Evolutionary conservation across 2,113 vertebrate genomes (phyloP), one percentile per base, ranked within the genome.

Genomic region (Centropristis striata): DNA sequence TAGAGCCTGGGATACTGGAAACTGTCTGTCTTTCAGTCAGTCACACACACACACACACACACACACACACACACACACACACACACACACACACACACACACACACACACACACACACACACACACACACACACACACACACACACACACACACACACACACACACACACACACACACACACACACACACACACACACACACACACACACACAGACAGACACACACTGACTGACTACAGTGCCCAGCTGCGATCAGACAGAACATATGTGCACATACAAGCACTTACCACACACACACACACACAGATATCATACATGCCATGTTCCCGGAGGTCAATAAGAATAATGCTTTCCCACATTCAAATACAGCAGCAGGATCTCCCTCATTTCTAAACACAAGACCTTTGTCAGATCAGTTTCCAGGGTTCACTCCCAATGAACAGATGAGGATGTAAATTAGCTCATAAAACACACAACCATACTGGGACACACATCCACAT

Each of bases 1-100:
- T 77, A 61, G 28, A 71, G 84, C 54, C 60, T 51, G 54, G 65
- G 75, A 88, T 82, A 12, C 41, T 64, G 78, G 86, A 91, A 88
- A 86, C 81, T 73, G 74, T 36, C 85, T 57, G 44, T 27, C 39
- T 74, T 69, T 71, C 72, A 81, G 50, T 50, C 54, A 27, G 68
- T 80, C 73, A 60, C 55, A 39, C n/a, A n/a, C n/a, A n/a, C n/a
- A n/a, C n/a, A n/a, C n/a, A n/a, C n/a, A n/a, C n/a, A n/a, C n/a
- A n/a, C n/a, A n/a, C n/a, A n/a, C n/a, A n/a, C n/a, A n/a, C n/a
- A n/a, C n/a, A n/a, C n/a, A n/a, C n/a, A n/a, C n/a, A n/a, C n/a
- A n/a, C n/a, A n/a, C n/a, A n/a, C n/a, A n/a, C n/a, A n/a, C n/a
- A n/a, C n/a, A n/a, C n/a, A n/a, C n/a, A n/a, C n/a, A n/a, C n/a